These are phyloP conservation scores for Falco columbarius DNA, from an alignment of 2,797 vertebrate species.

Conservation along the genomic window DNA sequence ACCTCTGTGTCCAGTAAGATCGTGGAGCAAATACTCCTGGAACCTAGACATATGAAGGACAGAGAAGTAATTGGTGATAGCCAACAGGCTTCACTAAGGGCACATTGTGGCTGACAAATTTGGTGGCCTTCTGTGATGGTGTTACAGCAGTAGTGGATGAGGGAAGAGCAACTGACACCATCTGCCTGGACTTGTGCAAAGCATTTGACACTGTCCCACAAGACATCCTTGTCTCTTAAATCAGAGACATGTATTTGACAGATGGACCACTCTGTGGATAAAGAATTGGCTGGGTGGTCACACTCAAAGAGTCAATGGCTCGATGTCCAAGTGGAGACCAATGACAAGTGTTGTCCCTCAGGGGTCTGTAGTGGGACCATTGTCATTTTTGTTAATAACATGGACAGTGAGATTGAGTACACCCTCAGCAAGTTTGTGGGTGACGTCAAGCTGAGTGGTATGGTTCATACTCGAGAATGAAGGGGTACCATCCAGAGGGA, in stretches of 20 bases:
- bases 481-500: too few relatives aligned
- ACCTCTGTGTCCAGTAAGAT: too few relatives aligned
- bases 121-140: neutral
- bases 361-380: neutral
- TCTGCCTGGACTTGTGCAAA: neutral
- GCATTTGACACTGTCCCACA: neutral
- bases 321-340: neutral
- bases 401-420: neutral
- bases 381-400: neutral
- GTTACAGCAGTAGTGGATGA: neutral
- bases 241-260: neutral
- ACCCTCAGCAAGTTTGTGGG: neutral
- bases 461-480: too few relatives aligned
- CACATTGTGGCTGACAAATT: neutral
- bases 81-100: neutral
- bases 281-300: neutral
- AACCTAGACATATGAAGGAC: neutral
- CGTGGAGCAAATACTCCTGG: neutral
- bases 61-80: neutral
- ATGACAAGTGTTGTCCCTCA: neutral
- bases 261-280: too few relatives aligned
- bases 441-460: neutral
- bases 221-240: neutral
- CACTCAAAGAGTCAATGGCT: neutral
- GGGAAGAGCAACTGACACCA: neutral